These are phyloP conservation scores for Aplocera efformata DNA, from an alignment of 2,888 invertebrate species.

Conservation along the genomic window DNA sequence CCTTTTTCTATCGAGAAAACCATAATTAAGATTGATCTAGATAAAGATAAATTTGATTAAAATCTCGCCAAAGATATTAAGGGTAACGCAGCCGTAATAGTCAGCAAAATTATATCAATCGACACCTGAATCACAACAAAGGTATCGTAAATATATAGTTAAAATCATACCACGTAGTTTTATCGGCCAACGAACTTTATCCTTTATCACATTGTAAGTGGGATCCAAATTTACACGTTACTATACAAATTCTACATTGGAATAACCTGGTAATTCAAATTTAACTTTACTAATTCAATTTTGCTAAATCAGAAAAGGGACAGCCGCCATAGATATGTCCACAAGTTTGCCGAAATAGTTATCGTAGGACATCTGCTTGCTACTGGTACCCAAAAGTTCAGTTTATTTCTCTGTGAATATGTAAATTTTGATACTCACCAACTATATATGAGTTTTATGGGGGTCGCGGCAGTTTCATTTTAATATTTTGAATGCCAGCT, in stretches of 20 bases:
- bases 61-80: too few species aligned
- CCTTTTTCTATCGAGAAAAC: too few species aligned
- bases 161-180: too few species aligned
- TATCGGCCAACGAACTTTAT: too few species aligned
- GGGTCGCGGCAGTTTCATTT: slow-evolving; percentile 23
- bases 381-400: slow-evolving; percentile 26
- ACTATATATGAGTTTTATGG: slow-evolving; percentile 34
- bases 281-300: slow-evolving; percentile 16
- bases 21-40: too few species aligned
- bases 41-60: too few species aligned
- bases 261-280: slow-evolving; percentile 11
- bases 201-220: too few species aligned
- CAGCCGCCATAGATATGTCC: slow-evolving; percentile 8
- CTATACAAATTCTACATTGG: neutral
- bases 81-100: too few species aligned
- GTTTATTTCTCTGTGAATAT: slow-evolving; percentile 29
- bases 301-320: slow-evolving; percentile 16
- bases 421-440: neutral
- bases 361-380: slow-evolving; percentile 12
- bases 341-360: slow-evolving; percentile 20
- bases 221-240: too few species aligned
- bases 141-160: too few species aligned
- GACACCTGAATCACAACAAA: too few species aligned
- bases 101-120: too few species aligned
- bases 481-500: slow-evolving; percentile 12